Evolutionary conservation across 2,888 invertebrate species (phyloP), one percentile per base, ranked within the genome.

Genomic region (Ceratothoa steindachneri): DNA sequence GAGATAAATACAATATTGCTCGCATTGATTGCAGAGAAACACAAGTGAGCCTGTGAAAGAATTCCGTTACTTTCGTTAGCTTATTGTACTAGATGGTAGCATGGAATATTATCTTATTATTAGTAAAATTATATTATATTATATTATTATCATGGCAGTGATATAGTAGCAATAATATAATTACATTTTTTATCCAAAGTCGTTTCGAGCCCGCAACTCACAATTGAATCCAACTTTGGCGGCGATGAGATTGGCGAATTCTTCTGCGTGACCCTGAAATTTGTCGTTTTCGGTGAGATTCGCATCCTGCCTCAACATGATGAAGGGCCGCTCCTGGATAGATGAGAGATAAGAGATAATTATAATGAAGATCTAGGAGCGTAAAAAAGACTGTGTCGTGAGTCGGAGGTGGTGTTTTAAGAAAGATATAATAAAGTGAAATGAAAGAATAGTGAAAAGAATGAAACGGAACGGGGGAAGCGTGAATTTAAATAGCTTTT

Each of bases 221-320:
- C 80, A 80, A 15, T 74, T 69, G 9, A 80, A 71, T 27, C 71
- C 69, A 4, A 80, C 67, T 24, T 77, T 65, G 1, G 60, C 53
- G 4, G 77, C 71, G 2, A 80, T 68, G 27, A 80, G 70, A 31
- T 80, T 77, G 12, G 75, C 77, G 9, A 80, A 73, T 31, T 80
- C 80, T 71, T 95, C 93, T 85, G 94, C 95, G 84, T 94, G 97
- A 69, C 97, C 97, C 83, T 93, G 91, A 83, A 90, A 93, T 65
- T 89, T 88, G 80, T 93, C 92, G 82, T 93, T 93, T 71, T 91
- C 92, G 60, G 86, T 86, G 71, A 81, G 82, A 30, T 78, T 75
- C 65, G 80, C 81, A 19, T 80, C 80, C 28, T 81, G 80, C 55
- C 80, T 80, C 52, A 77, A 67, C 82, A 82, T 82, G 71, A 82